Base-by-base conservation (phyloP, 2,113 vertebrate genomes). In the Noturus placidus region DNA sequence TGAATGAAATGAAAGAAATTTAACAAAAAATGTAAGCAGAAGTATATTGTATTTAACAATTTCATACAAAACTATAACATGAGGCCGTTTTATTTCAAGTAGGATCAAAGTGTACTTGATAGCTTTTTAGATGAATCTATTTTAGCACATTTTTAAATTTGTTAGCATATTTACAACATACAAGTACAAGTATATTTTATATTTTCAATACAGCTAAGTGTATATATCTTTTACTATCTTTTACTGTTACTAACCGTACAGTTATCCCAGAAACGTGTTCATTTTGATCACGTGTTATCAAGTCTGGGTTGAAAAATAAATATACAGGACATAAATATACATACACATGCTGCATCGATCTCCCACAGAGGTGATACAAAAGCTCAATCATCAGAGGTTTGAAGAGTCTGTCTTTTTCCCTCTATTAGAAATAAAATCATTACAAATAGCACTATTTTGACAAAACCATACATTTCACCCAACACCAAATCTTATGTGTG, bases 271-370 rank as follows among this genome's bases (percentile, higher is more conserved):
- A 88, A 90, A 91, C 91, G 87, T 90, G 89, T 90, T 92, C 92
- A 89, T 92, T 91, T 89, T 88, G 22, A 63, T 90, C 86, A 90
- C 92, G 94, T 92, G 92, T 94, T 91, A 93, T 92, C 86, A 89
- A 86, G 91, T 70, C n/a, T 13, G 33, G 50, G 19, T 30, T 30
- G 30, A 88, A 88, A 87, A 8, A 90, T 46, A 92, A 93, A 90
- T 90, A 77, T 89, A 46, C 42, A 46, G 50, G 50, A 56, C 52
- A 56, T 56, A 56, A 54, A 79, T 79, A 79, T 79, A 79, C 77
- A 79, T 79, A 30, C 17, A 9, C 77, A 79, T 33, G 30, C 56
- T 91, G 92, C 84, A 92, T 92, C 92, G 91, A 92, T 93, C 92
- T 92, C 88, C 89, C 89, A 91, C 25, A 63, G 80, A 83, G 80